Evolutionary conservation across 2,113 vertebrate species (phyloP).

Genomic region (Parotia lawesii): DNA sequence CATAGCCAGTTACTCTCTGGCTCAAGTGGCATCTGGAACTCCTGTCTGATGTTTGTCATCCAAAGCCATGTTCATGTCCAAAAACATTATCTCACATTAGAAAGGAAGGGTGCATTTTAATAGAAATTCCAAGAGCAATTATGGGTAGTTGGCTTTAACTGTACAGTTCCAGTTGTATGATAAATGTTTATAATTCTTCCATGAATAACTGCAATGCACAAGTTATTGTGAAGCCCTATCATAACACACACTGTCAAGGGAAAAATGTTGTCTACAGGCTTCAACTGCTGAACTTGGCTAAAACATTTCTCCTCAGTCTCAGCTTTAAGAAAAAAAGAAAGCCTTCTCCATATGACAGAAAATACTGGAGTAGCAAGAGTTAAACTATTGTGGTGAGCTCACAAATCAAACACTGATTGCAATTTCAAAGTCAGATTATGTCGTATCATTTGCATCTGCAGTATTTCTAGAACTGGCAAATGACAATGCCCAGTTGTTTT

Average conservation of each 20-base stretch:
- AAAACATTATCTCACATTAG: background rate
- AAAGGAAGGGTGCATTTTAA: background rate
- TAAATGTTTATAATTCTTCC: background rate
- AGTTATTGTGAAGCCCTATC: background rate
- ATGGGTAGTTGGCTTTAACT: background rate
- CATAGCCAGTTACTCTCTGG: background rate
- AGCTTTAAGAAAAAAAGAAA: background rate
- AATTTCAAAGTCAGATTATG: slow-evolving; percentile 18
- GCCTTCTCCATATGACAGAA: background rate
- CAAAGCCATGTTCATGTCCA: background rate
- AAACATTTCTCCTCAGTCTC: background rate
- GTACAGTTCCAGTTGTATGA: background rate
- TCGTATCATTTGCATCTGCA: background rate
- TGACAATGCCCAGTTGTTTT: background rate
- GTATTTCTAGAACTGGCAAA: background rate
- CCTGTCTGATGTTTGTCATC: background rate
- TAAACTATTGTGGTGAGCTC: background rate
- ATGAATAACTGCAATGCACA: background rate
- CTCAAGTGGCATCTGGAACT: background rate
- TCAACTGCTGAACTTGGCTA: background rate
- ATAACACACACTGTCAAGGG: background rate
- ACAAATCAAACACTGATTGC: background rate
- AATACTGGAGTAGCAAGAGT: background rate
- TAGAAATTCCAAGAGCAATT: background rate
- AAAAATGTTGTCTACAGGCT: background rate